A percentile compares a stretch with the other conserved stretches of the same genome.
These are phyloP conservation scores for Paratilapia polleni DNA, from an alignment of 2,113 vertebrate species.

Conservation along the genomic window DNA sequence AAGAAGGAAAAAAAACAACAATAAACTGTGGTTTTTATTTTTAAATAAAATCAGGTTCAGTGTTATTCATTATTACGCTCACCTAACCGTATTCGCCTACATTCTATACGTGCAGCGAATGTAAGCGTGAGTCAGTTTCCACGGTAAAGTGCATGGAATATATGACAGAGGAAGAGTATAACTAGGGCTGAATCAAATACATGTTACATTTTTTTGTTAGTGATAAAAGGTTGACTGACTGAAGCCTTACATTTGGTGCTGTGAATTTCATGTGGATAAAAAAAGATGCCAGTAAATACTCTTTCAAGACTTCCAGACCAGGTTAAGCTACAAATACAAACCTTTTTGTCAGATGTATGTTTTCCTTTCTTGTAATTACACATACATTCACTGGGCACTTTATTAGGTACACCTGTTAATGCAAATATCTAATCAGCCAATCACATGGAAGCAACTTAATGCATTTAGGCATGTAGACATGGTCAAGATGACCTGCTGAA, in stretches of 20 bases:
- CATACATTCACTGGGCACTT: background rate
- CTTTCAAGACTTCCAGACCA: background rate
- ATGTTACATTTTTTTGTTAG: background rate
- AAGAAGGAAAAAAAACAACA: fast-evolving
- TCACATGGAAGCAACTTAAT: background rate
- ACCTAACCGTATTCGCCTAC: background rate
- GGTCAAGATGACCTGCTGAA: too few species aligned
- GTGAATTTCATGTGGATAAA: background rate
- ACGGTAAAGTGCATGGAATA: background rate
- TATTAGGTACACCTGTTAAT: background rate
- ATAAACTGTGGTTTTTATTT: background rate
- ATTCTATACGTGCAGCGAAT: background rate
- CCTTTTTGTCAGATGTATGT: background rate
- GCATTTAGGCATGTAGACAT: too few species aligned
- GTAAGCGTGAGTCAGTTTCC: background rate
- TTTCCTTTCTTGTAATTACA: background rate
- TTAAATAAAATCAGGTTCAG: fast-evolving
- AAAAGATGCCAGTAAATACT: background rate
- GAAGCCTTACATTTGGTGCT: background rate
- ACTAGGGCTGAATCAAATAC: background rate
- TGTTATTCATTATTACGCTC: background rate
- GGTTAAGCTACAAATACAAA: constrained; percentile 5
- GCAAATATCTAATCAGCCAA: background rate
- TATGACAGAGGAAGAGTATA: background rate
- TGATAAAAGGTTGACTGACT: background rate